Evolutionary conservation across 2,888 invertebrate genomes (phyloP).

Genomic region (Nephrocerus scutellatus): DNA sequence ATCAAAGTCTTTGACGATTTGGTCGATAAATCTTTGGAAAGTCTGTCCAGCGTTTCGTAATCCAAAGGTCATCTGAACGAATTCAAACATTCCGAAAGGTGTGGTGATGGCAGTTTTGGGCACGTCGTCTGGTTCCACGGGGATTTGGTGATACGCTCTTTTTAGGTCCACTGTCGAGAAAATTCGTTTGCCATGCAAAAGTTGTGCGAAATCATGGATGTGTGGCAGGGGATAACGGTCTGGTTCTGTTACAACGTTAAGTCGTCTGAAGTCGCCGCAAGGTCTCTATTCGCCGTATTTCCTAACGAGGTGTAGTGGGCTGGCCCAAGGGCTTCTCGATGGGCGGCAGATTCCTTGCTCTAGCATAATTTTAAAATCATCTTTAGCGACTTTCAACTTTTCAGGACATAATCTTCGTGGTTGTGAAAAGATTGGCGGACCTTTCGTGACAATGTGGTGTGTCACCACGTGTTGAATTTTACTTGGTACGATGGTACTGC

Average conservation of each 20-base stretch:
- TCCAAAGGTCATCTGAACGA: constrained; percentile 16
- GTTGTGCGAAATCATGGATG: constrained; percentile 16
- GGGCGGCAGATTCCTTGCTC: constrained; percentile 41
- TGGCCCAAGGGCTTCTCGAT: constrained; percentile 40
- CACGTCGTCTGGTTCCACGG: constrained; percentile 14
- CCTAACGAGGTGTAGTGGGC: constrained; percentile 36
- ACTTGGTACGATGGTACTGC: background rate
- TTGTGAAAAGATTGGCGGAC: constrained; percentile 6
- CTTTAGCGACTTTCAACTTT: constrained; percentile 3
- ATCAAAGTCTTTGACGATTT: constrained; percentile 12
- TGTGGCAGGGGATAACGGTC: constrained; percentile 26
- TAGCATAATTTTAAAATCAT: constrained; percentile 7
- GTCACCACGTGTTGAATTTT: background rate
- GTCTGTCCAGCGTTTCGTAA: constrained; percentile 19
- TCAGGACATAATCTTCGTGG: constrained; percentile 6
- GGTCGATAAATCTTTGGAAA: constrained; percentile 17
- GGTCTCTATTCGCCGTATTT: constrained; percentile 28
- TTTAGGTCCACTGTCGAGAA: constrained; percentile 18
- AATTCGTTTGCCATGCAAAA: constrained; percentile 10
- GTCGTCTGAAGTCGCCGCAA: constrained; percentile 31
- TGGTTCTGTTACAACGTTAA: constrained; percentile 31
- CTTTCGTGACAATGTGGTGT: constrained; percentile 6
- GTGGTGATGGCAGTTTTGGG: constrained; percentile 20
- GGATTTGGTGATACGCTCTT: constrained; percentile 20
- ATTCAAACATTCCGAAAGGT: constrained; percentile 20